Evolutionary conservation across 2,888 invertebrate genomes (phyloP), one percentile per base, ranked within the genome.

Genomic region (Aphodius sticticus): DNA sequence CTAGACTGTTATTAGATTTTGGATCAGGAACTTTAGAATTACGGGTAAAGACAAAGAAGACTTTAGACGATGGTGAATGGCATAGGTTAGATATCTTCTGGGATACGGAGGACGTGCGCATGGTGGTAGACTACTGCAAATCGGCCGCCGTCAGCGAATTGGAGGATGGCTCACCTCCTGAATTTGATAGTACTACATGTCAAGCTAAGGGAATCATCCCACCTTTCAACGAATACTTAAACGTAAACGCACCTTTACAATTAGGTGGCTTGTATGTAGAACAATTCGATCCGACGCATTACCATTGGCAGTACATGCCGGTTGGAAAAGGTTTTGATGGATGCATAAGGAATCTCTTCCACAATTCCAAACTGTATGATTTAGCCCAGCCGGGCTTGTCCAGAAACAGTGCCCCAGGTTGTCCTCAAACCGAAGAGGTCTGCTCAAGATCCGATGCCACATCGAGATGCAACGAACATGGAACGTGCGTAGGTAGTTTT

Each of bases 21-120:
- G 99, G 99, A 0, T 97, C 97, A 0, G 98, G 98, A 35, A 97
- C 97, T 0, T 90, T 96, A 82, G 97, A 97, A 88, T 90, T 96
- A 77, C 92, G 95, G 87, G 95, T 96, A 0, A 95, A 96, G 89
- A 96, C 96, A 0, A 95, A 96, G 86, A 94, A 95, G 87, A 94
- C 95, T 0, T 90, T 98, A 81, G 96, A 97, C 87, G 99, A 99
- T 87, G 99, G 99, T 6, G 96, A 97, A 88, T 99, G 99, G 99
- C 99, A 99, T 90, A 93, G 97, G 80, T 91, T 99, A 80, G 99
- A 99, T 87, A 93, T 99, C 83, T 97, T 97, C 88, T 98, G 98
- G 96, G 95, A 96, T 85, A 96, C 97, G 4, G 98, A 98, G 92
- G 95, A 94, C 86, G 96, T 98, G 0, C 93, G 96, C 84, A 94